phyloP scores from a whole-genome alignment of 2,888 invertebrate species.

The Tenthredo scrophulariae region DNA sequence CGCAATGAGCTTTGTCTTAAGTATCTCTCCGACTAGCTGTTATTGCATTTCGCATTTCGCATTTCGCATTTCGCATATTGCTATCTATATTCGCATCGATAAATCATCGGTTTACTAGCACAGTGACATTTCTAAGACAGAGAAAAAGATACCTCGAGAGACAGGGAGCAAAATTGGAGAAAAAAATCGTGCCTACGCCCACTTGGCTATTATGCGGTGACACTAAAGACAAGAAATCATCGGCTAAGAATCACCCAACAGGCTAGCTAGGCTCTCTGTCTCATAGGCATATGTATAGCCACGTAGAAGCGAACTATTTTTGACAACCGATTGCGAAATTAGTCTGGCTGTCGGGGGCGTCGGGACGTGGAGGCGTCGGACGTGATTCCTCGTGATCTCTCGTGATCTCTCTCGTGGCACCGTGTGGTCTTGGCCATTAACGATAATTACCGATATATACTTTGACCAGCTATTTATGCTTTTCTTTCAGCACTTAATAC shows the following conservation, averaged over 20 bases:
- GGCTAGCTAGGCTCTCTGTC: conserved; percentile 10
- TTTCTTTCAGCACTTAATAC: conserved; percentile 26
- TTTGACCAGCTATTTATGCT: conserved; percentile 15
- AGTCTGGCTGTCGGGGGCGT: conserved; percentile 50
- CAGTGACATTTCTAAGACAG: conserved; percentile 1
- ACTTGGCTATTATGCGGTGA: conserved; percentile 15
- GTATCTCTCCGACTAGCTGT: not conserved
- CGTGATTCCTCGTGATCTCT: conserved; percentile 51
- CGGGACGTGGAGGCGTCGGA: conserved; percentile 45
- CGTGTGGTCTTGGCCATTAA: conserved; percentile 3
- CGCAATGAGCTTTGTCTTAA: not conserved
- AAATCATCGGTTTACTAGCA: conserved; percentile 24
- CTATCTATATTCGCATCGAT: conserved; percentile 23
- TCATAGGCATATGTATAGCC: conserved; percentile 11
- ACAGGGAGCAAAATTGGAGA: not conserved
- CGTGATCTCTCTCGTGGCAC: conserved; percentile 37
- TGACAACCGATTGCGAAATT: conserved; percentile 52
- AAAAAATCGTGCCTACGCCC: not conserved
- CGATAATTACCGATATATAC: conserved; percentile 12
- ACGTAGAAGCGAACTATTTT: conserved; percentile 49
- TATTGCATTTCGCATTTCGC: conserved; percentile 5
- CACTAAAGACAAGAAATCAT: conserved; percentile 22
- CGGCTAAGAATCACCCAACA: conserved; percentile 26
- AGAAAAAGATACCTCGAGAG: not conserved
- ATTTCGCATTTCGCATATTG: not conserved